Evolutionary conservation across 2,113 vertebrate genomes (phyloP), one percentile per base, ranked within the genome.

Genomic region (Tupaia tana): DNA sequence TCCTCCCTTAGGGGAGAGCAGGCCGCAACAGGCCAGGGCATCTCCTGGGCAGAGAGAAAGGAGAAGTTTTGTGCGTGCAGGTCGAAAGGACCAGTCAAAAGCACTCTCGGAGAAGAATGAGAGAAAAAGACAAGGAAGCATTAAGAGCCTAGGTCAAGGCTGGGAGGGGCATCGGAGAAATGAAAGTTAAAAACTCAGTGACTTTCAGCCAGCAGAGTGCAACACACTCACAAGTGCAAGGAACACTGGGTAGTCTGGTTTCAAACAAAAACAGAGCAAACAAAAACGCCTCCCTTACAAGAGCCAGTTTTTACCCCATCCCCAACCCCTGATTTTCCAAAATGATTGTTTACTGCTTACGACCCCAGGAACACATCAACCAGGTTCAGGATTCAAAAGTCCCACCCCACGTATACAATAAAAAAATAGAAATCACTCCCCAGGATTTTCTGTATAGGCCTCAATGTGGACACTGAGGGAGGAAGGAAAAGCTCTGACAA

Each of bases 381-480:
- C 31, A 29, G 91, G 69, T 89, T 92, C 63, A 92, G 89, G n/a
- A 91, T 93, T 94, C 63, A 69, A 90, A 91, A 3, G 94, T 96
- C 91, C 86, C 71, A 56, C 91, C 67, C 86, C 64, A 69, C 96
- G 97, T 56, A 84, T 56, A 94, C 95, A 89, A 97, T 98, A 98
- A 95, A 98, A 98, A 98, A 98, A 98, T 98, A 98, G 97, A 98
- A 96, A 97, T 95, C 88, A 96, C 86, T 96, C 93, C 97, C 34
- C 20, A 0, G 0, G 75, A 79, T 96, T 86, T 63, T 97, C 93
- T 97, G 89, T 95, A 58, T 8, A 75, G 43, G 89, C 96, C 89
- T 3, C 74, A 66, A 81, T 90, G 20, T 43, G 80, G 84, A 86
- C 92, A 11, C 0, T 3, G 0, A 95, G 77, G 82, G 43, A 92